These are phyloP conservation scores for Yponomeuta malinellus DNA, from an alignment of 2,888 invertebrate species.

Conservation along the genomic window DNA sequence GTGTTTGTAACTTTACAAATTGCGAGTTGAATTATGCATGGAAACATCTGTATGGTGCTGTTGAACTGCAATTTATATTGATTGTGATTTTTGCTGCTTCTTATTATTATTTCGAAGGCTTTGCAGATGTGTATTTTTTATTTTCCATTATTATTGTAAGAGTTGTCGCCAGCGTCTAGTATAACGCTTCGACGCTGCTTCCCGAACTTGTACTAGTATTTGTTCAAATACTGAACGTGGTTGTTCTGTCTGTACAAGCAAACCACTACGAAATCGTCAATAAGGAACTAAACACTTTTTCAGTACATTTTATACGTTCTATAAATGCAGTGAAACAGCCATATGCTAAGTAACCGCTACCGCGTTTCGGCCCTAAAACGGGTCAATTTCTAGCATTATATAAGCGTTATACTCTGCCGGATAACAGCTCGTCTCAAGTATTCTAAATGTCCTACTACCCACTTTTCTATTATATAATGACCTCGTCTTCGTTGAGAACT, in stretches of 20 bases:
- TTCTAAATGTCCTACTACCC: neutral
- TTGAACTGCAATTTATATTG: neutral
- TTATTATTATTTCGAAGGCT: conserved; percentile 11
- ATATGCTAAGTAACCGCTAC: too few species aligned
- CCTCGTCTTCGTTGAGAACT: conserved; percentile 37
- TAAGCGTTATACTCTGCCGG: neutral
- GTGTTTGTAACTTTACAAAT: neutral
- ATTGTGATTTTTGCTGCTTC: neutral
- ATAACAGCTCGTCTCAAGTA: neutral
- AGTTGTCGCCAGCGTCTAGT: too few species aligned
- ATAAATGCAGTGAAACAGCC: too few species aligned
- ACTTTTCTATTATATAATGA: conserved; percentile 32
- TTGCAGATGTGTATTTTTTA: conserved; percentile 2
- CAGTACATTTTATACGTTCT: too few species aligned
- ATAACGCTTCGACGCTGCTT: too few species aligned
- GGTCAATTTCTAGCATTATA: neutral
- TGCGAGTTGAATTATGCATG: neutral
- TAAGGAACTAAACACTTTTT: too few species aligned
- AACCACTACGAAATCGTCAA: too few species aligned
- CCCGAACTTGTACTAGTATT: too few species aligned
- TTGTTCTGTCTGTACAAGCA: too few species aligned
- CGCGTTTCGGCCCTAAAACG: too few species aligned
- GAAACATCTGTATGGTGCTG: neutral
- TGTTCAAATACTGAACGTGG: too few species aligned
- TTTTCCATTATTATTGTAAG: neutral